These are phyloP conservation scores for Drosophila grimshawi DNA, from an alignment of 1,140 invertebrate species.

Conservation along the genomic window DNA sequence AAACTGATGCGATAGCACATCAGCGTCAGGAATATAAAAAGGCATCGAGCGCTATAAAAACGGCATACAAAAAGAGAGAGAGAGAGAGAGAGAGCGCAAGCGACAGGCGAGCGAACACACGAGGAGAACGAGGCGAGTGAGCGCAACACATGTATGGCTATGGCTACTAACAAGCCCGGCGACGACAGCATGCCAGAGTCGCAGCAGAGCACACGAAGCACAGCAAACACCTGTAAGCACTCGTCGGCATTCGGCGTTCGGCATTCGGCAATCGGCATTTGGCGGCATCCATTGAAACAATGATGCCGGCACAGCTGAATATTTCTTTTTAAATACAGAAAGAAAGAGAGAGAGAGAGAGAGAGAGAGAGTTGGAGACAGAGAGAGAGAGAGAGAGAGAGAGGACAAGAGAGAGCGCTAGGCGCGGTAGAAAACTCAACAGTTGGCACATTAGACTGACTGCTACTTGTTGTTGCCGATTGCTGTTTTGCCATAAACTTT, in stretches of 20 bases:
- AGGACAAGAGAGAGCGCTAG: neutral
- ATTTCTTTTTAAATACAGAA: constrained; percentile 2
- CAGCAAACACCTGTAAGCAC: constrained; percentile 74
- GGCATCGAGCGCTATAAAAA: constrained; percentile 37
- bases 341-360: constrained; percentile 22
- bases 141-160: neutral
- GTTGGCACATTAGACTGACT: constrained; percentile 68
- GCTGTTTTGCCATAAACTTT: constrained; percentile 38
- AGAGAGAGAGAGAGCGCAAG: too few relatives aligned
- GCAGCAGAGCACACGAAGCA: constrained; percentile 14
- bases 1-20: constrained; percentile 65
- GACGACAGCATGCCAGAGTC: neutral
- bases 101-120: too few relatives aligned
- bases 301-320: constrained; percentile 48
- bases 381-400: constrained; percentile 6
- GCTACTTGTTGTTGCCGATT: constrained; percentile 61
- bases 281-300: neutral
- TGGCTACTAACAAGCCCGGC: too few relatives aligned
- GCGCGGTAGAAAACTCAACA: constrained; percentile 78
- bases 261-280: neutral
- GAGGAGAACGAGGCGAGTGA: constrained; percentile 8
- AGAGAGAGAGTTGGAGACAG: neutral
- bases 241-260: constrained; percentile 10
- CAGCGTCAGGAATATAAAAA: constrained; percentile 66
- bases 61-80: neutral